Conservation (phyloP, 2,797 vertebrate genomes). For the Eulemur mongoz region DNA sequence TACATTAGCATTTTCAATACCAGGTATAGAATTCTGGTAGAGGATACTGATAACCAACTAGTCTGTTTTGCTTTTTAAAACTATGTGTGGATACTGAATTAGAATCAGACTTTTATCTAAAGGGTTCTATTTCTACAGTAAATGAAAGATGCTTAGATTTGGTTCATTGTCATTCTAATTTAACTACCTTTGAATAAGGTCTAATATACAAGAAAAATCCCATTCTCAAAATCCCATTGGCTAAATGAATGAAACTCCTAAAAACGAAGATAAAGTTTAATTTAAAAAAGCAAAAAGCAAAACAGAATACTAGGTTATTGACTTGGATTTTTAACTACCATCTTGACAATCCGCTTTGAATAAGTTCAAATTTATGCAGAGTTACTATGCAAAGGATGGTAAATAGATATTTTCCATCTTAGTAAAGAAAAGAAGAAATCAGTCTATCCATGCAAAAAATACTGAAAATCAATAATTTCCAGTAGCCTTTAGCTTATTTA, state of each 20-base stretch:
- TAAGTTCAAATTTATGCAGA: not conserved
- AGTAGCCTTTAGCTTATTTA: not conserved
- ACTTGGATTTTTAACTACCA: not conserved
- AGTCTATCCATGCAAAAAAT: not conserved
- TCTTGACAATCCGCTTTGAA: not conserved
- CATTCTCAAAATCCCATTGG: not conserved
- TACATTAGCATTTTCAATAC: not conserved
- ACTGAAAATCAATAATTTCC: not conserved
- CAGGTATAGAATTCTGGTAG: not conserved
- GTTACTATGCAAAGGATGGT: not conserved
- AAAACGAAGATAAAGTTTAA: not conserved
- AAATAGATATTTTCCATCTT: not conserved
- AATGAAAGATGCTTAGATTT: conserved; percentile 1
- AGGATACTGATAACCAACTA: not conserved
- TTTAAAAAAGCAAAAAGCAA: not conserved
- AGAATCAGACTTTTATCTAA: not conserved
- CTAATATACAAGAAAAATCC: not conserved
- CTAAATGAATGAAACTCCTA: not conserved
- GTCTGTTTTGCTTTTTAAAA: conserved; percentile 34
- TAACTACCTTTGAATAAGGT: not conserved
- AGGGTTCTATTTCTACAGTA: not conserved
- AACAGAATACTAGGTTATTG: not conserved
- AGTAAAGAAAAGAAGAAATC: not conserved
- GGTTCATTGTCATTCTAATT: not conserved
- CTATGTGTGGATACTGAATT: not conserved